Evolutionary conservation across 2,797 vertebrate species (phyloP).

Genomic region (Melanotaenia nigrans): DNA sequence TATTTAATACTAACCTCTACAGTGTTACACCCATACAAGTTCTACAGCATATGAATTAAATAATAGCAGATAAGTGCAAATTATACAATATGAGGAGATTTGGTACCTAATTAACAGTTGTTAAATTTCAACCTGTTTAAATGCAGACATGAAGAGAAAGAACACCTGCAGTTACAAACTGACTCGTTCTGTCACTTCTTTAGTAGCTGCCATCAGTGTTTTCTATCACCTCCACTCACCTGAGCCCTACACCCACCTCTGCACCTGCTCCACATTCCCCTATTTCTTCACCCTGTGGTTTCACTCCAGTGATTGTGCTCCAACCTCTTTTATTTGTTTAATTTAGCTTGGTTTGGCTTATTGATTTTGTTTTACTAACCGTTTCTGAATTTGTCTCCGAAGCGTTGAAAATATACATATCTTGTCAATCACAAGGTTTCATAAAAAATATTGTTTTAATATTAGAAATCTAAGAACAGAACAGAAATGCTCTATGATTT

Average conservation of each 20-base stretch:
- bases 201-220: background rate
- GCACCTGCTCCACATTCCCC: background rate
- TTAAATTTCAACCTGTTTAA: background rate
- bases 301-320: background rate
- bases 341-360: too few species aligned
- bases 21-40: background rate
- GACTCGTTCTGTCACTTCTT: background rate
- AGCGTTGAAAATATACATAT: background rate
- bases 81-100: background rate
- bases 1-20: background rate
- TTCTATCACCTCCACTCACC: conserved; percentile 4
- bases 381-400: background rate
- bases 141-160: background rate
- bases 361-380: too few species aligned
- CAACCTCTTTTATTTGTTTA: background rate
- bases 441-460: background rate
- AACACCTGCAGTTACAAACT: conserved; percentile 1
- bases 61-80: background rate
- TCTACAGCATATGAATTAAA: background rate
- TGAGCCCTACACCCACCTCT: background rate
- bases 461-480: background rate
- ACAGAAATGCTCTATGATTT: background rate
- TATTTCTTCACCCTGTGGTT: background rate
- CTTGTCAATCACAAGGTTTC: too few species aligned
- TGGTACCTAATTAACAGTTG: background rate